Evolutionary conservation across 2,797 vertebrate genomes (phyloP), one percentile per base, ranked within the genome.

Genomic region (Margarornis squamiger): DNA sequence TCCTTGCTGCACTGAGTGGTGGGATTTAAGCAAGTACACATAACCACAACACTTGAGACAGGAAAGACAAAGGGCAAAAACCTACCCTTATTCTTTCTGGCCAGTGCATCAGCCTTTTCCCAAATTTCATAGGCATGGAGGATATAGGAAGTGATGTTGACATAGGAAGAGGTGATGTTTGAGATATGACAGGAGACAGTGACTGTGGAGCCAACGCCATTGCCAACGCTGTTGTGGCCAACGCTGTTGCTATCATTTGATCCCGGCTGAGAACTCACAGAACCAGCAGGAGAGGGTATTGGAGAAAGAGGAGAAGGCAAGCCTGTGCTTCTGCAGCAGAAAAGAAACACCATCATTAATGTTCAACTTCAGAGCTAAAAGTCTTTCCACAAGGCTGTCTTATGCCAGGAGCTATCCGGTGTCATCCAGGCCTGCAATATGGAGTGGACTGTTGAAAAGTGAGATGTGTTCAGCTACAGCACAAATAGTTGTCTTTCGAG

Each of bases 81-180:
- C 97, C 97, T 96, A 99, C 99, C 99, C 73, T 98, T 98, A 96
- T 98, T 98, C 96, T 97, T 98, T 73, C 90, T 97, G 30, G 97
- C 97, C 46, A 99, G 96, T 57, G 97, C 96, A 93, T 99, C 98
- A 2, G 99, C 99, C 97, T 98, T 98, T 94, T 99, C 99, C 99
- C 99, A 99, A 45, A 98, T 95, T 59, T 99, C 98, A 45, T 98
- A 98, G 6, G 99, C 99, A 4, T 97, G 98, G 79, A 99, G 97
- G 94, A 99, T 97, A 32, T 99, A 98, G 16, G 98, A 98, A 2
- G 99, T 99, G 97, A 99, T 99, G 97, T 97, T 99, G 97, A 99
- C 96, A 2, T 99, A 99, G 83, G 98, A 98, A 38, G 98, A 98
- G 2, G 98, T 98, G 97, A 99, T 96, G 93, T 98, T 98, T 75